Evolutionary conservation across 2,113 vertebrate species (phyloP), one percentile per base, ranked within the genome.

Genomic region (Cacatua alba): DNA sequence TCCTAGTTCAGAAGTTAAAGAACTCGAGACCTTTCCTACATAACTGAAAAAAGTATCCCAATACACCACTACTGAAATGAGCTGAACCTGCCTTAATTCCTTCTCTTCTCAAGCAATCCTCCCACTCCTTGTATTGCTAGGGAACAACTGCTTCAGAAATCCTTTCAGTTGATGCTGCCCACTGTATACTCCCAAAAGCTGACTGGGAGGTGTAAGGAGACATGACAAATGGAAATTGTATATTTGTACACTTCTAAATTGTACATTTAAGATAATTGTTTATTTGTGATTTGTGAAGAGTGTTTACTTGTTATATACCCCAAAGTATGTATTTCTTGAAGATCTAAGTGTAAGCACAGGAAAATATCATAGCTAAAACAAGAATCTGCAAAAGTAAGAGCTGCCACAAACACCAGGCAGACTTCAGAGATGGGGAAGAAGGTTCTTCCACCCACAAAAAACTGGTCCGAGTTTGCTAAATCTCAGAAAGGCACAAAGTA

Each of bases 391-490:
- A 53, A 62, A 84, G 26, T n/a, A 29, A 80, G 57, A 64, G 37
- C 26, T 53, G 37, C 39, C 39, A 35, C 1, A 0, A 37, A 52
- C 18, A 64, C 11, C 24, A 57, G 29, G 17, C 0, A 0, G 33
- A 39, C 29, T 70, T 60, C 55, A 53, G 79, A 52, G 21, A 7
- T 12, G 13, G 51, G 26, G 9, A 48, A 64, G 35, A 52, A 76
- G 39, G n/a, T 71, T 44, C 44, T 64, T 62, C 8, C 24, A 39
- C 29, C 23, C 48, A 69, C 8, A 59, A 31, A 35, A 41, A 52
- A 48, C 10, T 65, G 74, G 23, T 13, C 41, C 23, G 29, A 65
- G 39, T 44, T 63, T 69, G 23, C 14, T 43, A 28, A 49, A 60
- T 48, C 44, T 53, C 68, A 75, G 60, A 70, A 88, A 76, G 14